Conservation (phyloP, 1,140 invertebrate species). For the Proales similis region DNA sequence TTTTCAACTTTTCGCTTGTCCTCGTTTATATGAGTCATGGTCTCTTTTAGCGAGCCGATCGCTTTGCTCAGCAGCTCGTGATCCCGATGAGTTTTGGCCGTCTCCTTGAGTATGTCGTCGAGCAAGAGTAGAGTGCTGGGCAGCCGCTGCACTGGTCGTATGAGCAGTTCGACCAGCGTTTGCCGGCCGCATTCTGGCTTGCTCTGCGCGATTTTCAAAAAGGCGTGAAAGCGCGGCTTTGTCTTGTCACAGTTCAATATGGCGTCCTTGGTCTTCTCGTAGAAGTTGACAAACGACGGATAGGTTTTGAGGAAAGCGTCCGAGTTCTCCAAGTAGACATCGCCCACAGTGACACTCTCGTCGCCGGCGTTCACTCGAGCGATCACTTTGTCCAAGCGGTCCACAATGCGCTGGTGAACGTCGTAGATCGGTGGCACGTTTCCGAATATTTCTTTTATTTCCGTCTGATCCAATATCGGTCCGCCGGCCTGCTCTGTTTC, state of each 20-base stretch:
- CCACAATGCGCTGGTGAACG: conserved; percentile 74
- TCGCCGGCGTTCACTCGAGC: conserved; percentile 64
- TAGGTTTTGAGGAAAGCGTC: conserved; percentile 73
- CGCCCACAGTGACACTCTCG: conserved; percentile 69
- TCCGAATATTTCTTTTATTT: conserved; percentile 90
- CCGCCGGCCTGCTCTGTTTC: conserved; percentile 67
- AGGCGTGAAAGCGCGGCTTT: conserved; percentile 90
- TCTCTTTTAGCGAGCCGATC: conserved; percentile 75
- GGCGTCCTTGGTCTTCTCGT: conserved; percentile 89
- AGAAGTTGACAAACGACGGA: conserved; percentile 93
- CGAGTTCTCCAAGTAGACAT: conserved; percentile 73
- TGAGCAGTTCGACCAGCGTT: conserved; percentile 83
- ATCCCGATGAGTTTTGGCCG: conserved; percentile 74
- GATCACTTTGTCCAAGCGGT: conserved; percentile 64
- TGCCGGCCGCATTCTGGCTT: conserved; percentile 85
- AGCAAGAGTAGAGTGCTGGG: conserved; percentile 86
- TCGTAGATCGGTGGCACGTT: conserved; percentile 87
- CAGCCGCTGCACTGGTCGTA: conserved; percentile 88
- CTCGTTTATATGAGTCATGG: conserved; percentile 87
- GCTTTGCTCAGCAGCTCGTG: conserved; percentile 73
- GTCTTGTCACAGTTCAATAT: conserved; percentile 77
- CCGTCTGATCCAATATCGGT: conserved; percentile 75
- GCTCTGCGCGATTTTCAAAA: conserved; percentile 70
- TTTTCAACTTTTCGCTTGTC: conserved; percentile 89
- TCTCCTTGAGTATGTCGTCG: conserved; percentile 85